Evolutionary conservation across 2,113 vertebrate genomes (phyloP), one percentile per base, ranked within the genome.

Genomic region (Larimichthys crocea): DNA sequence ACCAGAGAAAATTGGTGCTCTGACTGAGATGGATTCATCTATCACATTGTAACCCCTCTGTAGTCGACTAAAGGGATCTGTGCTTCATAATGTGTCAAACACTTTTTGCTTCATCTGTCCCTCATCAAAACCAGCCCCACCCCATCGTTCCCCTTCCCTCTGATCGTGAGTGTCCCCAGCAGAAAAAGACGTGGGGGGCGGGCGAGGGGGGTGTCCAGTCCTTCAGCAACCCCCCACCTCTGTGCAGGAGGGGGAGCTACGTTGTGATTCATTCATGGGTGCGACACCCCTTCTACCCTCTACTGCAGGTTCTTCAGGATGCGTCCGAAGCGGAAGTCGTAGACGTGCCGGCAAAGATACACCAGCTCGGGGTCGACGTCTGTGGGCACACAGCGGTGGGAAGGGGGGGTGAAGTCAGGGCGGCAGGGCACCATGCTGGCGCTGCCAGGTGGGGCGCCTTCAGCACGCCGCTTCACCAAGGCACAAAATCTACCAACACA

Each of bases 261-360:
- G 59, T 46, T 48, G 53, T 20, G 56, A 81, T 80, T 85, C 16
- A 78, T 63, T 79, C 71, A 65, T 48, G 67, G 63, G 73, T 63
- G 16, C 22, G 20, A 49, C 15, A 3, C 63, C 75, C 24, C 53
- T 10, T 35, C 49, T 1, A 0, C 42, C 64, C 67, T 76, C 95
- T 97, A 99, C 95, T 99, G 98, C 1, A 96, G 97, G 93, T 99
- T 99, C 96, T 99, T 99, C 85, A 99, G 93, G 94, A 99, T 98
- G 94, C 98, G 98, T 75, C 98, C 98, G 8, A 97, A 98, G 76
- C 98, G 94, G 91, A 99, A 99, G 93, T 99, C 98, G 49, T 99
- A 99, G 94, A 99, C 98, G 49, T 99, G 98, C 59, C 98, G 96
- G 93, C 98, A 99, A 88, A 99, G 96, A 92, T 99, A 99, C 91